These are phyloP conservation scores for Corythornis madagascariensis DNA, from an alignment of 2,113 vertebrate genomes.

Conservation along the genomic window DNA sequence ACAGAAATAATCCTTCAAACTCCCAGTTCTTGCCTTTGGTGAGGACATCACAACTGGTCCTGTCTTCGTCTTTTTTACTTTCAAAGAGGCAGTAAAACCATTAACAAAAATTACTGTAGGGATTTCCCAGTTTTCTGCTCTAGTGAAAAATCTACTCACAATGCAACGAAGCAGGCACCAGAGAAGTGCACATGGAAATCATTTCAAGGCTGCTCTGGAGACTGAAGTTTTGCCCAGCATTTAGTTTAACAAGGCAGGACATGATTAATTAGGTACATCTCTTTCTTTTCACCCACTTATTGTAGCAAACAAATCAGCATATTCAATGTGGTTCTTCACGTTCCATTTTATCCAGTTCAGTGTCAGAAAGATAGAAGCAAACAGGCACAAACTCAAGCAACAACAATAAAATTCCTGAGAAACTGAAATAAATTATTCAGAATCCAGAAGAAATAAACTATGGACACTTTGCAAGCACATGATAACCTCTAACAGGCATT, in stretches of 20 bases:
- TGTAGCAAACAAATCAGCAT: background rate
- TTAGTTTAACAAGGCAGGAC: background rate
- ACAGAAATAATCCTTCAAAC: constrained; percentile 64
- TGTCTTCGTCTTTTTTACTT: background rate
- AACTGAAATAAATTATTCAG: background rate
- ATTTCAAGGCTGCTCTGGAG: background rate
- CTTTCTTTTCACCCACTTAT: background rate
- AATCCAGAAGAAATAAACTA: background rate
- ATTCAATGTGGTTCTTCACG: background rate
- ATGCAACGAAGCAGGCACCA: background rate
- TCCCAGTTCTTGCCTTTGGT: background rate
- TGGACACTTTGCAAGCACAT: background rate
- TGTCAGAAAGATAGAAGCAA: background rate
- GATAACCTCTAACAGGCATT: background rate
- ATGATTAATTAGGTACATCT: background rate
- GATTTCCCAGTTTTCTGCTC: background rate
- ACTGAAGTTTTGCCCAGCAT: background rate
- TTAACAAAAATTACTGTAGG: constrained; percentile 28
- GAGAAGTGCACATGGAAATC: background rate
- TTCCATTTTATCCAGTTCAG: background rate
- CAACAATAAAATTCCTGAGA: background rate
- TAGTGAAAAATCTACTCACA: background rate
- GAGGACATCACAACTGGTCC: background rate
- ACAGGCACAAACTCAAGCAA: background rate
- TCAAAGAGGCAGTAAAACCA: constrained; percentile 66